Evolutionary conservation across 2,888 invertebrate species (phyloP).

Genomic region (Drosophila falleni): DNA sequence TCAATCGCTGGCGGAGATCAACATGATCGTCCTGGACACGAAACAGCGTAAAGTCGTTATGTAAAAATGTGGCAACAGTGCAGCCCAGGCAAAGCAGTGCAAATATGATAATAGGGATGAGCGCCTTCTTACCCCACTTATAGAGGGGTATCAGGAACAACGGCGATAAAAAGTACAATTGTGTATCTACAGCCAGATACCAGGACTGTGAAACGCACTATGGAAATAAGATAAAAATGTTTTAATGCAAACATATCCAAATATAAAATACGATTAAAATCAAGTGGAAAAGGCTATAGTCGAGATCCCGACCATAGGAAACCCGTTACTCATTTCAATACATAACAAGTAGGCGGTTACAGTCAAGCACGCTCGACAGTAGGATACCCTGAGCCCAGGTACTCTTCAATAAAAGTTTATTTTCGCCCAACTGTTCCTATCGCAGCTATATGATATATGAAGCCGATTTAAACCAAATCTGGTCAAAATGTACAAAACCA

Average conservation of each 20-base stretch:
- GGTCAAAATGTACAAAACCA: too few relatives aligned
- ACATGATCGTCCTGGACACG: slow-evolving; percentile 83
- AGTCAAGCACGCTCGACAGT: too few relatives aligned
- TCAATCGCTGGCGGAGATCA: slow-evolving; percentile 80
- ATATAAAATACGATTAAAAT: too few relatives aligned
- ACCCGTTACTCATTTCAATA: too few relatives aligned
- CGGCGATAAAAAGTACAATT: slow-evolving; percentile 87
- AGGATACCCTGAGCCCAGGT: too few relatives aligned
- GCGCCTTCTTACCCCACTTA: slow-evolving; percentile 84
- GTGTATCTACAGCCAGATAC: slow-evolving; percentile 88
- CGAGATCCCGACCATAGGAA: too few relatives aligned
- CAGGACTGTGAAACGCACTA: slow-evolving; percentile 87
- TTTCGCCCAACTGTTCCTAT: too few relatives aligned
- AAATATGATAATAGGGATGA: slow-evolving; percentile 79
- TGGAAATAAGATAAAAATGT: not conserved
- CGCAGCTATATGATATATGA: too few relatives aligned
- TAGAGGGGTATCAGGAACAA: slow-evolving; percentile 86
- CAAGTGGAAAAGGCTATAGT: too few relatives aligned
- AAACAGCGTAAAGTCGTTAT: slow-evolving; percentile 82
- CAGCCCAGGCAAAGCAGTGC: slow-evolving; percentile 82
- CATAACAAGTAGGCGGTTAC: too few relatives aligned
- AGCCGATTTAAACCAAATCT: too few relatives aligned
- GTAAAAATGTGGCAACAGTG: slow-evolving; percentile 82
- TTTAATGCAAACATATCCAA: not conserved
- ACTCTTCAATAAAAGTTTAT: too few relatives aligned